Base-by-base conservation (phyloP, 2,113 vertebrate species). In the Crotophaga sulcirostris region DNA sequence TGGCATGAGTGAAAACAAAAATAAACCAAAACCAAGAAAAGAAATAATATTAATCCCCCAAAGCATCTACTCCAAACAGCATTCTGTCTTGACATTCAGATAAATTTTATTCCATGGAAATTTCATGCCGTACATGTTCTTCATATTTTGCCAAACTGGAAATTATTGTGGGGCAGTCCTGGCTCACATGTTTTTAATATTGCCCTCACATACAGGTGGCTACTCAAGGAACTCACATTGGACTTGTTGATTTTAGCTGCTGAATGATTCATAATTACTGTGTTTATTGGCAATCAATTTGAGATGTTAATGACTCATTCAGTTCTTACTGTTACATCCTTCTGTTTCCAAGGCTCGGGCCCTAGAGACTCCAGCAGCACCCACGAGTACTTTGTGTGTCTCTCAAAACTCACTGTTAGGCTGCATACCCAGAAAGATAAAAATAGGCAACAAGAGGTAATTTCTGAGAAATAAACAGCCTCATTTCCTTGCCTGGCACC, bases 331-430 rank as follows among this genome's bases (percentile, higher is more conserved):
- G 10, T 34, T 66, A 55, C 12, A 11, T 42, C 16, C 55, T 63
- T 47, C 1, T 36, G 54, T 60, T 84, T 75, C 26, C 23, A 84
- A 84, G 36, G 56, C 29, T 74, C 11, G 11, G 42, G n/a, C 66
- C 24, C 47, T 25, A 75, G 45, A 70, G 21, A 33, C n/a, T 62
- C 83, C 31, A 68, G 66, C 56, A 84, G 52, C 25, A 49, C 9
- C 29, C 7, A 0, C 8, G 15, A 79, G 38, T 34, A 23, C 8
- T 44, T 54, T 3, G 1, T 31, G 24, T 0, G 1, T 67, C 62
- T 28, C 20, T 62, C 54, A 81, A 29, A 47, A 7, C 36, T 72
- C 52, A 7, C 11, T 10, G 8, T 45, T 51, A 49, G 64, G 19
- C 31, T 83, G 21, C 4, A 2, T 26, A 69, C 16, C 11, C 56